Percentiles rank a stretch among this genome's conserved stretches.
phyloP scores from a whole-genome alignment of 2,797 vertebrate species.

The Myotis pilosus region DNA sequence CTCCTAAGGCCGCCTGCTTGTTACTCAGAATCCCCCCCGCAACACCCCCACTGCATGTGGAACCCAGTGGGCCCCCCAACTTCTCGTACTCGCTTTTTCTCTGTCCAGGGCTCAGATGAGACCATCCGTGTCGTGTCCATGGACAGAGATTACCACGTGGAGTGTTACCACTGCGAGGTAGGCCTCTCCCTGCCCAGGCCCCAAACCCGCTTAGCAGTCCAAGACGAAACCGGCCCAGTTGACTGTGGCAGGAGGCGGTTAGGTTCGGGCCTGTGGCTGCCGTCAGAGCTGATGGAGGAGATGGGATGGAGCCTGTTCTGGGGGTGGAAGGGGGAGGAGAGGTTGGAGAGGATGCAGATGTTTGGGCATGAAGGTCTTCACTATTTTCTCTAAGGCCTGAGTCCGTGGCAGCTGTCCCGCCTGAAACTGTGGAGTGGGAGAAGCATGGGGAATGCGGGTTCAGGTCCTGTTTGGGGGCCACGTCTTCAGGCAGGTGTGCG shows the following conservation, averaged over 20 bases:
- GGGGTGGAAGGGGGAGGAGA: too few species aligned
- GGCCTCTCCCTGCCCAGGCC: slow-evolving; percentile 57
- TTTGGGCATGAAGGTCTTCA: background rate
- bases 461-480: background rate
- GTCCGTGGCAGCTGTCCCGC: background rate
- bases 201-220: rapidly evolving
- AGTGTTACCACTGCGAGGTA: slow-evolving; percentile 97
- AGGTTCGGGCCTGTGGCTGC: background rate
- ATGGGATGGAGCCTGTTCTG: background rate
- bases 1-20: background rate
- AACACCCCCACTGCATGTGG: rapidly evolving
- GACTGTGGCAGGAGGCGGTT: background rate
- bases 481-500: slow-evolving; percentile 27
- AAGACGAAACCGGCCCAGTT: rapidly evolving
- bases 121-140: slow-evolving; percentile 97
- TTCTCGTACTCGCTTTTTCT: slow-evolving; percentile 10
- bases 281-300: background rate
- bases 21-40: background rate
- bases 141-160: slow-evolving; percentile 97
- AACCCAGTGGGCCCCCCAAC: background rate
- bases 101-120: slow-evolving; percentile 93
- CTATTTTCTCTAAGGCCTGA: background rate
- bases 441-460: background rate
- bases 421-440: background rate
- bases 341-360: background rate